phyloP scores from a whole-genome alignment of 2,888 invertebrate species.

The Yponomeuta sedellus region DNA sequence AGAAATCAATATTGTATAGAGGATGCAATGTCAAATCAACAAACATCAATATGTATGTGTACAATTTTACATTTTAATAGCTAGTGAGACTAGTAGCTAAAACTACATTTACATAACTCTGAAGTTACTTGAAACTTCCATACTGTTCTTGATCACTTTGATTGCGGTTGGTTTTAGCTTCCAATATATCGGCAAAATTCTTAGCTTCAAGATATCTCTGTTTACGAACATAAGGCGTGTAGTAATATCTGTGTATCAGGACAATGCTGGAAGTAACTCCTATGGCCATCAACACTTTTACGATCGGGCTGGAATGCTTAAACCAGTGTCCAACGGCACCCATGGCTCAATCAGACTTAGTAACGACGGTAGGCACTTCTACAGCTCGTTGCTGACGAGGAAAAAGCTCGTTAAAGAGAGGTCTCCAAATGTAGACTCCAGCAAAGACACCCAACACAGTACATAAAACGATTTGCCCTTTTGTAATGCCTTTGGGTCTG shows the following conservation, averaged over 20 bases:
- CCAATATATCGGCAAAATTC: conserved; percentile 53
- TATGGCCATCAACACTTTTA: conserved; percentile 56
- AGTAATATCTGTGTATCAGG: conserved; percentile 38
- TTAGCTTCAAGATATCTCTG: conserved; percentile 45
- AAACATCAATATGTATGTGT: not conserved
- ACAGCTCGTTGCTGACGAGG: conserved; percentile 27
- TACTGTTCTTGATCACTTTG: conserved; percentile 9
- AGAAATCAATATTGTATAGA: no score
- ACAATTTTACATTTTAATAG: not conserved
- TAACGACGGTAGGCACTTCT: conserved; percentile 22
- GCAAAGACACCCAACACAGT: conserved; percentile 58
- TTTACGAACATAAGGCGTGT: conserved; percentile 41
- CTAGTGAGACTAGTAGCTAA: not conserved
- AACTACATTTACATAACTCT: not conserved
- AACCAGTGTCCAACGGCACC: conserved; percentile 35
- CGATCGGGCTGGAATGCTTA: conserved; percentile 42
- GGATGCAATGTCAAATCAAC: no score
- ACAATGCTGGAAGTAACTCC: conserved; percentile 47
- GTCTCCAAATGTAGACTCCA: conserved; percentile 73
- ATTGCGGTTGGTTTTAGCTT: conserved; percentile 27
- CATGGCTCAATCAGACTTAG: conserved; percentile 36
- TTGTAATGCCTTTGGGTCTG: conserved; percentile 54
- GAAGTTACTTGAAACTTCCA: conserved; percentile 9
- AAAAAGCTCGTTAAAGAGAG: conserved; percentile 50
- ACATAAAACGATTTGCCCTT: conserved; percentile 52